Conservation (phyloP, 2,113 vertebrate genomes). For the Ranitomeya imitator region DNA sequence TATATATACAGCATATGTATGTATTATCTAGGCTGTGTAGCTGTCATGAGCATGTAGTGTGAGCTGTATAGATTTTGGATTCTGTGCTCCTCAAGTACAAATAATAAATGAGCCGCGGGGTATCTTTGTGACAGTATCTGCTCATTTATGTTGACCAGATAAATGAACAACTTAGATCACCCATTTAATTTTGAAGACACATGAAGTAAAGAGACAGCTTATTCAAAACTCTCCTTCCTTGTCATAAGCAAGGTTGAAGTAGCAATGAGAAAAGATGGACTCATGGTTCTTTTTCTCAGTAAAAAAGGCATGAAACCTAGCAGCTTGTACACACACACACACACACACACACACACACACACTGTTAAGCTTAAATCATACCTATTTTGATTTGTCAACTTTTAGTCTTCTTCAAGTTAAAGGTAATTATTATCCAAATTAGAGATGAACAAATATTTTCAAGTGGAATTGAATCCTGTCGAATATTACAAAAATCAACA, state of each 20-base stretch:
- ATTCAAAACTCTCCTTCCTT: constrained; percentile 39
- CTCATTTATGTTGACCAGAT: not conserved
- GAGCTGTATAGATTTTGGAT: constrained; percentile 7
- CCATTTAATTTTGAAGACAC: constrained; percentile 2
- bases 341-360: not conserved
- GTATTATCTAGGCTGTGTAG: not conserved
- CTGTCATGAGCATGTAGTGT: not conserved
- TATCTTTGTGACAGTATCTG: constrained; percentile 19
- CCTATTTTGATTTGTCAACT: no score
- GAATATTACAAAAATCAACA: no score
- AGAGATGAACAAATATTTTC: no score
- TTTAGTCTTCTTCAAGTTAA: no score
- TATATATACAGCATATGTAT: no score
- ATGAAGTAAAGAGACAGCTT: not conserved
- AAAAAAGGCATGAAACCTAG: not conserved
- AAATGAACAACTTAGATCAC: not conserved
- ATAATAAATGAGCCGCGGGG: constrained; percentile 37
- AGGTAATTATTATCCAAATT: no score
- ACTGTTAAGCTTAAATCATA: not conserved
- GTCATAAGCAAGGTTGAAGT: constrained; percentile 21
- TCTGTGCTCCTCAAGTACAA: constrained; percentile 3
- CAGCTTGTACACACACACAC: no score
- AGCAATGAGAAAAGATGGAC: not conserved
- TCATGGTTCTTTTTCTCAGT: rapidly evolving
- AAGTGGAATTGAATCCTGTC: no score